Percentiles rank a stretch among this genome's conserved stretches.
phyloP scores from a whole-genome alignment of 2,113 vertebrate species.

The Clarias batrachus region DNA sequence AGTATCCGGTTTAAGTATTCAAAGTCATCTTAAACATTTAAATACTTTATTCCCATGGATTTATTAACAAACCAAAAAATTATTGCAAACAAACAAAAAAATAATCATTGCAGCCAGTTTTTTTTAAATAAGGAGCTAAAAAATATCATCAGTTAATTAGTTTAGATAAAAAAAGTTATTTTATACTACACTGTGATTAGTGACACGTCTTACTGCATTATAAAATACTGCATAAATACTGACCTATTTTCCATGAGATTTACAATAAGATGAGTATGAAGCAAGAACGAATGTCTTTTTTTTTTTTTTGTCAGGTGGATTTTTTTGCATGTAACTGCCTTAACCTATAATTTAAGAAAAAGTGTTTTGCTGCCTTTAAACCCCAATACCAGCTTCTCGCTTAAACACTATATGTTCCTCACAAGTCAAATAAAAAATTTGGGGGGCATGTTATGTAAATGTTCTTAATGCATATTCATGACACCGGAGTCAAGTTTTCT shows the following conservation, averaged over 20 bases:
- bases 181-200: neutral
- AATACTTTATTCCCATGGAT: neutral
- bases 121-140: neutral
- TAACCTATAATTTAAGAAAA: neutral
- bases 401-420: too few species aligned
- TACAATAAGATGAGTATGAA: neutral
- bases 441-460: slow-evolving; percentile 4
- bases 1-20: neutral
- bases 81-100: neutral
- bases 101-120: neutral
- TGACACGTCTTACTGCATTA: neutral
- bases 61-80: too few species aligned
- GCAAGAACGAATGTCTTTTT: neutral
- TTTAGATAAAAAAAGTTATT: neutral
- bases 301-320: neutral
- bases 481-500: neutral
- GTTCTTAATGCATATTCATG: slow-evolving; percentile 5
- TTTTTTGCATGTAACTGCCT: too few species aligned
- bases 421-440: neutral
- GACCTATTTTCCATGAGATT: neutral
- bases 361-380: neutral
- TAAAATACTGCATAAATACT: neutral
- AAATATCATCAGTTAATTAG: neutral
- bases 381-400: neutral
- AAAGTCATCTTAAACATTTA: neutral